Percentiles rank a stretch among this genome's conserved stretches.
These are phyloP conservation scores for Chaetorhynchus papuensis DNA, from an alignment of 2,113 vertebrate genomes.

Conservation along the genomic window DNA sequence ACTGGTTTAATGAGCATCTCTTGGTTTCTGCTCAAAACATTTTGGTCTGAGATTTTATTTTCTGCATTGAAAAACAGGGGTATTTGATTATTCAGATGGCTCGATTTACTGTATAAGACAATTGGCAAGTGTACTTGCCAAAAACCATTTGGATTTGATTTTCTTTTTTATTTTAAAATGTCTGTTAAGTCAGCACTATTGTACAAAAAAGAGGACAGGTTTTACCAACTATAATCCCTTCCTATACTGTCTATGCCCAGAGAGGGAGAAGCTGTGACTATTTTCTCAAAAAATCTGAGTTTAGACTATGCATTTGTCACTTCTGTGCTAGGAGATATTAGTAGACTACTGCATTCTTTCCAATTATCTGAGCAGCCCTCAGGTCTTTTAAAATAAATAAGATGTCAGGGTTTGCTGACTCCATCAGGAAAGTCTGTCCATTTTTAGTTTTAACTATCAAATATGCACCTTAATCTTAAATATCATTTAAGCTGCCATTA, in stretches of 20 bases:
- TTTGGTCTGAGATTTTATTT: not conserved
- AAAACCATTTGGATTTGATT: conserved; percentile 10
- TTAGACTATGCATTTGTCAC: conserved; percentile 11
- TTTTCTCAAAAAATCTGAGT: conserved; percentile 23
- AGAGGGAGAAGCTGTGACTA: conserved; percentile 7
- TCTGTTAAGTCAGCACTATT: conserved; percentile 8
- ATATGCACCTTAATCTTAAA: conserved; percentile 12
- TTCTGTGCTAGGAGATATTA: conserved; percentile 12
- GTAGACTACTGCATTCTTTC: conserved; percentile 7
- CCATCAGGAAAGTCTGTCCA: conserved; percentile 11
- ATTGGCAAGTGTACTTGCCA: conserved; percentile 27
- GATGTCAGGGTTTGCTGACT: conserved; percentile 52
- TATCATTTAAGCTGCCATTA: not conserved
- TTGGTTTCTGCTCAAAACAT: not conserved
- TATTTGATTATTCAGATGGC: conserved; percentile 23
- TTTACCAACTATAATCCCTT: conserved; percentile 12
- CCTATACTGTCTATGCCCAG: not conserved
- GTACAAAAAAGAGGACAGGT: not conserved
- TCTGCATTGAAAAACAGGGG: not conserved
- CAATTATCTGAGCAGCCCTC: conserved; percentile 51
- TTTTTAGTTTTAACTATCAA: conserved; percentile 14
- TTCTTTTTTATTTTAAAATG: conserved; percentile 2
- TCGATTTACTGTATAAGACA: conserved; percentile 24
- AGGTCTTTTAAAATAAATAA: conserved; percentile 53
- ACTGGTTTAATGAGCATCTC: not conserved